Base-by-base conservation (phyloP, 2,113 vertebrate species). In the Spea bombifrons region DNA sequence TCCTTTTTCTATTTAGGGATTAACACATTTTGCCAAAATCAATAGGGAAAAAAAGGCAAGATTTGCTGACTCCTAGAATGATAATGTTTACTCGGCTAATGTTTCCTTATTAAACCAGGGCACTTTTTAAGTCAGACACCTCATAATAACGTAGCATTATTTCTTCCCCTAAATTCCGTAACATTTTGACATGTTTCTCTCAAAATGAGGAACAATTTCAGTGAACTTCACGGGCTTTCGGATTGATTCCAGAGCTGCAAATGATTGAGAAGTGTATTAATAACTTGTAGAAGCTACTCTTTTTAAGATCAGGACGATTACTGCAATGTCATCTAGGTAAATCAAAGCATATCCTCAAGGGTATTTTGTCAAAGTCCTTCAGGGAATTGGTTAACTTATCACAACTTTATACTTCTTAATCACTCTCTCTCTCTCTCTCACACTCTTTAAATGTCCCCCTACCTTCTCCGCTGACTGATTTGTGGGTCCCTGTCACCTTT, bases 301-400 rank as follows among this genome's bases (percentile, higher is more conserved):
- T 78, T 78, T 78, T 72, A 78, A 66, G 76, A 66, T 78, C 61
- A 72, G 61, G 76, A 78, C 68, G 71, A 78, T 78, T 78, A 72
- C 59, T 53, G 61, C 76, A 78, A 72, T 72, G 76, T 78, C 68
- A 78, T 78, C 67, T 78, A 55, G 72, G 76, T 78, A 72, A 78
- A 72, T 78, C 76, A 78, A 30, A 66, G 76, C 48, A 78, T 13
- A 72, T 72, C 76, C 76, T 72, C 76, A 46, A 70, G 76, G 72
- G 68, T 55, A 72, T 78, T 78, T 78, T 78, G 47, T 66, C 69
- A 71, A 78, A 78, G 61, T 72, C 69, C 68, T 78, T 72, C 47
- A 46, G 76, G 69, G 76, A 78, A 71, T 48, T 65, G 76, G 49
- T 16, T 55, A 72, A 78, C 47, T 65, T 78, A 66, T 66, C 49